Percentiles rank a stretch among this genome's conserved stretches.
Conservation (phyloP, 2,797 vertebrate genomes). For the Anniella stebbinsi region DNA sequence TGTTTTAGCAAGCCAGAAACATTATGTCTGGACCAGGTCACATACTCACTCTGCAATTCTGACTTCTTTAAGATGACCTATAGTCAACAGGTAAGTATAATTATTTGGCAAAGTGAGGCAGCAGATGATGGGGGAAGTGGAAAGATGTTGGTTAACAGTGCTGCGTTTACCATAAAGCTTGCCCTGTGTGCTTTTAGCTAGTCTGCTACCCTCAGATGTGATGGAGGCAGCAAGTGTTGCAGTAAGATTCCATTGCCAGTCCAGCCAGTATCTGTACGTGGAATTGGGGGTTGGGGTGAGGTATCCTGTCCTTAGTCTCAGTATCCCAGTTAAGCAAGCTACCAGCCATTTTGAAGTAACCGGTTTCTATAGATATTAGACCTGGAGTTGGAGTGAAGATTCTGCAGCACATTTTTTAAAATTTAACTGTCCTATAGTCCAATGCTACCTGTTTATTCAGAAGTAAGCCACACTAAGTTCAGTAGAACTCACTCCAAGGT, state of each 20-base stretch:
- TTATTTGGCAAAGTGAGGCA: not conserved
- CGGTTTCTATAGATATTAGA: not conserved
- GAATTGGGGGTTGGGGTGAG: not conserved
- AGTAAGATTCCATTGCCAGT: not conserved
- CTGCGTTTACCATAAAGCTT: not conserved
- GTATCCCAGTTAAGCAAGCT: not conserved
- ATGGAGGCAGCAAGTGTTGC: not conserved
- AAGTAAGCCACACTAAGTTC: not conserved
- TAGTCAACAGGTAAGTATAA: not conserved
- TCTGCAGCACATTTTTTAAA: not conserved
- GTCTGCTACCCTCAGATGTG: not conserved
- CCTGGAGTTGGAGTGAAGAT: not conserved
- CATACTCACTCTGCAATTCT: not conserved
- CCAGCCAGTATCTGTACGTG: not conserved
- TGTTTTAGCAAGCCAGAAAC: not conserved
- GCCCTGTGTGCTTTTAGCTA: not conserved
- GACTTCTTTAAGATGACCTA: not conserved
- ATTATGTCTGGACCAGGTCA: not conserved
- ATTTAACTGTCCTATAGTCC: not conserved
- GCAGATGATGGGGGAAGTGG: not conserved
- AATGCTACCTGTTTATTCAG: not conserved
- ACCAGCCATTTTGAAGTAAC: not conserved
- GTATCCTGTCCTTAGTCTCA: not conserved
- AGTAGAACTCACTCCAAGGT: not conserved
- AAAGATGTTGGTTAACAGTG: not conserved